Conservation (phyloP, 1,140 invertebrate species). For the Pogonognathellus flavescens region DNA sequence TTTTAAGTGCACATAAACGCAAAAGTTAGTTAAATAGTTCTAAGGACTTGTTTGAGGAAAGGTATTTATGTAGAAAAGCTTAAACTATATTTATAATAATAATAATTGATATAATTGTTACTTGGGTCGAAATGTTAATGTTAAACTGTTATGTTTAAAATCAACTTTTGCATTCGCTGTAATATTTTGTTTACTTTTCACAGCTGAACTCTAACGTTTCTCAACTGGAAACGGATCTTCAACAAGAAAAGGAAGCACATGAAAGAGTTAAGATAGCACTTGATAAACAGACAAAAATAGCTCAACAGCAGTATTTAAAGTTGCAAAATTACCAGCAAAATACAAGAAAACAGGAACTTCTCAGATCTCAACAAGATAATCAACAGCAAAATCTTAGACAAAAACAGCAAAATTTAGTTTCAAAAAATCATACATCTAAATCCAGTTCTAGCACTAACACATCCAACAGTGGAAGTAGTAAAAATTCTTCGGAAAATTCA, state of each 20-base stretch:
- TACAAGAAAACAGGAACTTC: background rate
- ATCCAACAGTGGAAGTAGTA: background rate
- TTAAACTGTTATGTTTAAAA: too few species aligned
- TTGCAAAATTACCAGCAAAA: background rate
- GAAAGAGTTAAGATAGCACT: background rate
- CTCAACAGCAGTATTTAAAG: background rate
- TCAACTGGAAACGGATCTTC: slow-evolving; percentile 5
- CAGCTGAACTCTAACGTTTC: slow-evolving; percentile 16
- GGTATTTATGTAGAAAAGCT: too few species aligned
- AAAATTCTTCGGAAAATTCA: background rate
- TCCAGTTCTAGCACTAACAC: background rate
- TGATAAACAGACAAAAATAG: background rate
- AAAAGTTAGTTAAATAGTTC: too few species aligned
- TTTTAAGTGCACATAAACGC: too few species aligned
- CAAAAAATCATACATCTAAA: background rate
- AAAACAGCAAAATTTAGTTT: background rate
- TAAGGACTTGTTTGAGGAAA: too few species aligned
- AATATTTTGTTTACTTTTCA: background rate
- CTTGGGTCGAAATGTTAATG: too few species aligned
- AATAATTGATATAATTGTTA: too few species aligned
- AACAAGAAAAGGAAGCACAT: slow-evolving; percentile 13
- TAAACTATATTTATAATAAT: too few species aligned
- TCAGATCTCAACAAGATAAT: background rate
- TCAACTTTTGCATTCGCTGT: too few species aligned
- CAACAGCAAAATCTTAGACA: background rate